Evolutionary conservation across 2,113 vertebrate species (phyloP).

Genomic region (Dipodomys merriami): DNA sequence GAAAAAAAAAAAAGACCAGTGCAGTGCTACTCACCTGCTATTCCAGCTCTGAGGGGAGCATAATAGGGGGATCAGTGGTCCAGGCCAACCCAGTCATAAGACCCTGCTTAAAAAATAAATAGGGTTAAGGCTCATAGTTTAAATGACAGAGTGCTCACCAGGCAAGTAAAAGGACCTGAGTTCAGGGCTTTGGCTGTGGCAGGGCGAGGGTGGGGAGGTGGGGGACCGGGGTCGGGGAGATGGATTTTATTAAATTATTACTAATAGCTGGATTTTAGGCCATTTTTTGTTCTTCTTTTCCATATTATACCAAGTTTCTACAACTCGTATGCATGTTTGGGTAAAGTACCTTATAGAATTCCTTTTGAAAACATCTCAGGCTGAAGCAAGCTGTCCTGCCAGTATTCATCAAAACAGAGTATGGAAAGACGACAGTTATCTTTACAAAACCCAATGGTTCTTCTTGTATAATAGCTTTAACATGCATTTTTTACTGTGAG

Average conservation of each 20-base stretch:
- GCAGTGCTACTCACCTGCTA: no score
- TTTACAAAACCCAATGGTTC: background rate
- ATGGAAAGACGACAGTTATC: constrained; percentile 37
- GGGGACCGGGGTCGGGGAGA: no score
- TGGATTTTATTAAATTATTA: background rate
- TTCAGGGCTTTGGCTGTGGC: no score
- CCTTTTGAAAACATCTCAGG: background rate
- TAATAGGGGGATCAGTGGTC: no score
- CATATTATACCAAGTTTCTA: background rate
- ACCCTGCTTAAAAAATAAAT: no score
- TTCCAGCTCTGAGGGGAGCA: no score
- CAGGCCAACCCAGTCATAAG: no score
- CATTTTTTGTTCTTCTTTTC: constrained; percentile 20
- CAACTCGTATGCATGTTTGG: background rate
- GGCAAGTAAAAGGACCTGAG: no score
- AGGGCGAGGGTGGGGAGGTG: no score
- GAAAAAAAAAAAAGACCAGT: no score
- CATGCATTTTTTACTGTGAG: constrained; percentile 18
- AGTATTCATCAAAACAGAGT: constrained; percentile 45
- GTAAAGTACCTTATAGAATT: constrained; percentile 17
- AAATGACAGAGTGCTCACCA: no score
- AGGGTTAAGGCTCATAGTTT: no score
- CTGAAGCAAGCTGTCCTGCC: constrained; percentile 1
- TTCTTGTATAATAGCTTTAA: background rate
- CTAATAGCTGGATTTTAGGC: background rate